Conservation (phyloP, 2,888 invertebrate species). For the Uloborus plumipes region DNA sequence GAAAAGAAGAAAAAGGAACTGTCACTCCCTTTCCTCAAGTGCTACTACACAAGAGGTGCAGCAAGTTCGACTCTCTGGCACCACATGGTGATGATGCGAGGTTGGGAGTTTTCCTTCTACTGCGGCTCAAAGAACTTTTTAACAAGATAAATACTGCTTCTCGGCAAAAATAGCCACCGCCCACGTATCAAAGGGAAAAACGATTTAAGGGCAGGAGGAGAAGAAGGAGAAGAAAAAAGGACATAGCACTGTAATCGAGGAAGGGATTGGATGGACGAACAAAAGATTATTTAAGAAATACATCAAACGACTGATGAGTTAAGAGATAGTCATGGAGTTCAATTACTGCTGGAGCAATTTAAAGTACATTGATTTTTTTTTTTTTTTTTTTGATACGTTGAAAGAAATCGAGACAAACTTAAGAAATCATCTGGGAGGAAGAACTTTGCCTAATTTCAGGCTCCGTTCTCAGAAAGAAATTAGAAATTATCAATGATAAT, state of each 20-base stretch:
- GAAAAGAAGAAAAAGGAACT: background rate
- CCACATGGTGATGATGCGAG: conserved; percentile 33
- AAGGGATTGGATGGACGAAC: conserved; percentile 2
- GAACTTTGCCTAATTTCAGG: no score
- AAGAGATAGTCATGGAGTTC: no score
- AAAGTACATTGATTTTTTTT: no score
- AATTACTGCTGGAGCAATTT: no score
- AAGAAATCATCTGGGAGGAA: no score
- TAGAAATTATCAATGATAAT: no score
- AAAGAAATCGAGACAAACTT: no score
- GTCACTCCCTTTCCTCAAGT: conserved; percentile 9
- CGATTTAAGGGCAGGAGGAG: conserved; percentile 22
- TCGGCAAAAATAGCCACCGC: conserved; percentile 58
- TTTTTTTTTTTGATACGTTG: no score
- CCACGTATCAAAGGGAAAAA: conserved; percentile 35
- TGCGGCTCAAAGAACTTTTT: conserved; percentile 33
- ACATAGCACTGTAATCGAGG: conserved; percentile 7
- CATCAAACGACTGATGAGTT: no score
- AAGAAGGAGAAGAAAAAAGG: conserved; percentile 16
- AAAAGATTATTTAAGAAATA: no score
- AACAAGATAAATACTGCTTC: conserved; percentile 29
- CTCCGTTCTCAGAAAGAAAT: no score
- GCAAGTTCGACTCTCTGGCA: conserved; percentile 43
- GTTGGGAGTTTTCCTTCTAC: conserved; percentile 15
- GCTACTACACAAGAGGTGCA: conserved; percentile 13